phyloP scores from a whole-genome alignment of 2,113 vertebrate species.

The Diphyllodes magnificus region DNA sequence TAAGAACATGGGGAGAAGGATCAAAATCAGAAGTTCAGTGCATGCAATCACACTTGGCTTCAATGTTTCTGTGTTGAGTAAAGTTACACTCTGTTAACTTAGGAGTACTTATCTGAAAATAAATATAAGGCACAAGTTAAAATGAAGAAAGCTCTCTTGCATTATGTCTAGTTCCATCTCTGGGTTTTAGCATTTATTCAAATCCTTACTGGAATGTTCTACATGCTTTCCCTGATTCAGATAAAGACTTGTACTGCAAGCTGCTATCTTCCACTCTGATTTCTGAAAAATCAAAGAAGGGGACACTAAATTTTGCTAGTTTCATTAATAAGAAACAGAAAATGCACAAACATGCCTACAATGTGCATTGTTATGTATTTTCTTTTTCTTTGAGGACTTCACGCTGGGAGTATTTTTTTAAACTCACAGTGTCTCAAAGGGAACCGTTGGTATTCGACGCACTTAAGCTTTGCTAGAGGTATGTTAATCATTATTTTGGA shows the following conservation, averaged over 20 bases:
- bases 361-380: neutral
- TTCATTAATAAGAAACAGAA: neutral
- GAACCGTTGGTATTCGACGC: neutral
- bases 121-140: neutral
- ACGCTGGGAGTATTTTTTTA: neutral
- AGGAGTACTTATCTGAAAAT: neutral
- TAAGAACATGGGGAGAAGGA: neutral
- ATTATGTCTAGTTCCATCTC: neutral
- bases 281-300: neutral
- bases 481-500: constrained; percentile 37
- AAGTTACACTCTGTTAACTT: neutral
- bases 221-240: neutral
- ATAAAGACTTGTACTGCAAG: neutral
- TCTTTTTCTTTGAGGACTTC: neutral
- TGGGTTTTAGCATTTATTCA: neutral
- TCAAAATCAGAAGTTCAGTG: neutral
- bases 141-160: neutral
- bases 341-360: neutral
- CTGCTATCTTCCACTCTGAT: neutral
- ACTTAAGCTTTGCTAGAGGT: neutral
- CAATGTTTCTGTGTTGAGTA: neutral
- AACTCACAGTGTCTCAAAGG: neutral
- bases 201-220: neutral
- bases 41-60: neutral
- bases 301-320: neutral